phyloP scores from a whole-genome alignment of 2,888 invertebrate genomes.

The Parnassius glacialis region DNA sequence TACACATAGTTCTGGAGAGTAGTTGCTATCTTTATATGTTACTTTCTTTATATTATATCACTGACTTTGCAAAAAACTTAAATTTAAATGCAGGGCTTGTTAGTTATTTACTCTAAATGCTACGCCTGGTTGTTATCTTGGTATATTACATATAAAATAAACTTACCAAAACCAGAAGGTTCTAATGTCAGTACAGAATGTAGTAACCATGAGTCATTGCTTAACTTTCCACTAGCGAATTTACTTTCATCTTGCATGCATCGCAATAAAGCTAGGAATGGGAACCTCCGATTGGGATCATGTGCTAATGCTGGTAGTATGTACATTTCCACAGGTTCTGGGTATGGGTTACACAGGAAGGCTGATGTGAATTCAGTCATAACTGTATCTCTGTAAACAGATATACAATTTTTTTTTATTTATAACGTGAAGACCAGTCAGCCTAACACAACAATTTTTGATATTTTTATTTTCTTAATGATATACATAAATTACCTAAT shows the following conservation, averaged over 20 bases:
- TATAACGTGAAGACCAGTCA: too few species aligned
- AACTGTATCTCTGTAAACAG: constrained; percentile 55
- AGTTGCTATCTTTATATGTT: too few species aligned
- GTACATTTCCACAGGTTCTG: constrained; percentile 85
- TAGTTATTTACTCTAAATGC: too few species aligned
- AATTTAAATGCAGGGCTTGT: too few species aligned
- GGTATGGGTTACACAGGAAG: constrained; percentile 84
- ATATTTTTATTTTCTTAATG: too few species aligned
- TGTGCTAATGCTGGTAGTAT: constrained; percentile 85
- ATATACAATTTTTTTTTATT: neutral
- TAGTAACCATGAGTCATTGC: constrained; percentile 83
- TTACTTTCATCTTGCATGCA: constrained; percentile 60
- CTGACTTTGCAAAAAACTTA: too few species aligned
- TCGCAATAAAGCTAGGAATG: constrained; percentile 73
- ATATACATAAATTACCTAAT: too few species aligned
- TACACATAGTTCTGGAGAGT: too few species aligned
- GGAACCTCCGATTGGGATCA: constrained; percentile 62
- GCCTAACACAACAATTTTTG: too few species aligned
- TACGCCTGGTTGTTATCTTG: too few species aligned
- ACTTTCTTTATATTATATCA: too few species aligned
- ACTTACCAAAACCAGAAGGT: constrained; percentile 84
- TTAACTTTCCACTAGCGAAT: constrained; percentile 68
- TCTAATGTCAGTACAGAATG: constrained; percentile 86
- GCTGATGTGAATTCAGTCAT: constrained; percentile 83
- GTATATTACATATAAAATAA: neutral